These are phyloP conservation scores for Campodea augens DNA, from an alignment of 1,140 invertebrate genomes.

Conservation along the genomic window DNA sequence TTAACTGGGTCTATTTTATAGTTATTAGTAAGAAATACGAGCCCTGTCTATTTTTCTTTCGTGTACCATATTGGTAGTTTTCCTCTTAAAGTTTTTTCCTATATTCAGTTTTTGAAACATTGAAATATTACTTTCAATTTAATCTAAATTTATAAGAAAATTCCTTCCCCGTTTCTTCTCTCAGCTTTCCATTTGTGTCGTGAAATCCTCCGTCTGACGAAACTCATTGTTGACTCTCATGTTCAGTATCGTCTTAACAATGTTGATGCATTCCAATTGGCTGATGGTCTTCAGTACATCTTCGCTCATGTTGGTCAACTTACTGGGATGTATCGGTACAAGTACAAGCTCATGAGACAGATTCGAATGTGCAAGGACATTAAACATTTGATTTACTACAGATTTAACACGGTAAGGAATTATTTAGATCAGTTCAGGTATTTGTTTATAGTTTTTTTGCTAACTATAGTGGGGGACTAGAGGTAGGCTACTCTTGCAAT, in stretches of 20 bases:
- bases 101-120: too few relatives aligned
- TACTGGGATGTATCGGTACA: constrained; percentile 99
- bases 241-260: constrained; percentile 98
- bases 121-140: too few relatives aligned
- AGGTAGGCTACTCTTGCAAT: too few relatives aligned
- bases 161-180: too few relatives aligned
- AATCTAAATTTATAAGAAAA: too few relatives aligned
- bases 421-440: constrained; percentile 6
- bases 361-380: constrained; percentile 99
- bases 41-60: too few relatives aligned
- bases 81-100: too few relatives aligned
- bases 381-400: constrained; percentile 98
- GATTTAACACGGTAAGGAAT: constrained; percentile 85
- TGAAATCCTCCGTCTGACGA: constrained; percentile 92
- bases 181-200: constrained; percentile 94
- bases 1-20: too few relatives aligned
- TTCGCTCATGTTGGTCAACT: constrained; percentile 98
- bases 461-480: too few relatives aligned
- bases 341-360: constrained; percentile 99
- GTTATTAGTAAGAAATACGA: too few relatives aligned
- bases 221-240: constrained; percentile 95
- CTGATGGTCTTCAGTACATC: constrained; percentile 98
- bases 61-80: too few relatives aligned
- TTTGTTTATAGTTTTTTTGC: too few relatives aligned
- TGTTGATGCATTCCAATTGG: constrained; percentile 95